Evolutionary conservation across 2,797 vertebrate species (phyloP).

Genomic region (Peromyscus eremicus): DNA sequence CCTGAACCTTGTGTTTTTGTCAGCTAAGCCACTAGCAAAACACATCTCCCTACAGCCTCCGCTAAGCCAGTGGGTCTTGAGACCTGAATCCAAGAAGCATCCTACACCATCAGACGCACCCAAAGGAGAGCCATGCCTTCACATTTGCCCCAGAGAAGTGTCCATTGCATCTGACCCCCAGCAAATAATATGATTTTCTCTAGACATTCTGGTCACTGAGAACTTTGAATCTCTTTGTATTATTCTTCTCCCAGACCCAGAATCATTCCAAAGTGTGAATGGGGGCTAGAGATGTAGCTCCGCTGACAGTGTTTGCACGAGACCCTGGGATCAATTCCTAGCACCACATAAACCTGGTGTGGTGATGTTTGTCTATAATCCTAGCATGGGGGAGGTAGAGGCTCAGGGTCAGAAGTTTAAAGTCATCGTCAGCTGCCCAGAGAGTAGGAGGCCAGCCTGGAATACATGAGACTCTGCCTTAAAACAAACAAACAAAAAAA

Average conservation of each 20-base stretch:
- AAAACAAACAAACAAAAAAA: not conserved
- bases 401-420: not conserved
- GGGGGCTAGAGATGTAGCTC: not conserved
- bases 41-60: not conserved
- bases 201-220: not conserved
- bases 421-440: not conserved
- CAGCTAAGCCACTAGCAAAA: not conserved
- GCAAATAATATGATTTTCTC: not conserved
- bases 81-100: not conserved
- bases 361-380: not conserved
- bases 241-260: not conserved
- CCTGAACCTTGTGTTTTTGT: not conserved
- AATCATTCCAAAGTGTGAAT: not conserved
- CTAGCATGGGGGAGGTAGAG: not conserved
- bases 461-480: not conserved
- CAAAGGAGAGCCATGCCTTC: not conserved
- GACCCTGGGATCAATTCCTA: not conserved
- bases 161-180: not conserved
- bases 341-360: not conserved
- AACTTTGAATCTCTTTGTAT: not conserved
- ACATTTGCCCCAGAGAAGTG: not conserved
- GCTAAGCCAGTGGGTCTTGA: not conserved
- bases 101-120: not conserved
- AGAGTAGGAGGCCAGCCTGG: not conserved
- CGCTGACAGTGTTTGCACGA: not conserved